Percentiles rank a stretch among this genome's conserved stretches.
Conservation (phyloP, 2,888 invertebrate species). For the Morpho helenor region DNA sequence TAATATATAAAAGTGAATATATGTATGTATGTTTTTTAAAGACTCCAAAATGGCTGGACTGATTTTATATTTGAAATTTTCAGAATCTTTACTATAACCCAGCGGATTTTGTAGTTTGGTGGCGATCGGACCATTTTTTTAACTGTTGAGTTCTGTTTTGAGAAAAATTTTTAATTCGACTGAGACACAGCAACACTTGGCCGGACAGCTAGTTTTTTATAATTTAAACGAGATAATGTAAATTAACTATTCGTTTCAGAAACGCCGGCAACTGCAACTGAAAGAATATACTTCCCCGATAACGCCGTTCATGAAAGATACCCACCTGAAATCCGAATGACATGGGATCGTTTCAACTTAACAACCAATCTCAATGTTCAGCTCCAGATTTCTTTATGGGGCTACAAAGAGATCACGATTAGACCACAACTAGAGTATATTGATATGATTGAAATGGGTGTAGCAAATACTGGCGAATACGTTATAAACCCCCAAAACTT, state of each 20-base stretch:
- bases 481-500: slow-evolving; percentile 87
- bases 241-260: slow-evolving; percentile 69
- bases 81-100: too few species aligned
- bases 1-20: too few species aligned
- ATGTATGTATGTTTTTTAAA: too few species aligned
- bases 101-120: too few species aligned
- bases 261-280: slow-evolving; percentile 92
- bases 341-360: slow-evolving; percentile 92
- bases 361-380: slow-evolving; percentile 88
- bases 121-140: too few species aligned
- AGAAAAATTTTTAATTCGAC: too few species aligned
- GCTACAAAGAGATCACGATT: slow-evolving; percentile 91
- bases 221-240: too few species aligned
- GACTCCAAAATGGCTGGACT: too few species aligned
- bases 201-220: too few species aligned
- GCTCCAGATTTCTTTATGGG: slow-evolving; percentile 92
- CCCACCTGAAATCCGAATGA: slow-evolving; percentile 87
- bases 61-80: too few species aligned
- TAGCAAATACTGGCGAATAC: slow-evolving; percentile 85
- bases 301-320: slow-evolving; percentile 85
- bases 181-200: too few species aligned
- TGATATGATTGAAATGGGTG: slow-evolving; percentile 83
- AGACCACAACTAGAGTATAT: slow-evolving; percentile 90
- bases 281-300: slow-evolving; percentile 90
- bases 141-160: too few species aligned